Base-by-base conservation (phyloP, 92 coral and sea anemone species). In the Porites evermanni region DNA sequence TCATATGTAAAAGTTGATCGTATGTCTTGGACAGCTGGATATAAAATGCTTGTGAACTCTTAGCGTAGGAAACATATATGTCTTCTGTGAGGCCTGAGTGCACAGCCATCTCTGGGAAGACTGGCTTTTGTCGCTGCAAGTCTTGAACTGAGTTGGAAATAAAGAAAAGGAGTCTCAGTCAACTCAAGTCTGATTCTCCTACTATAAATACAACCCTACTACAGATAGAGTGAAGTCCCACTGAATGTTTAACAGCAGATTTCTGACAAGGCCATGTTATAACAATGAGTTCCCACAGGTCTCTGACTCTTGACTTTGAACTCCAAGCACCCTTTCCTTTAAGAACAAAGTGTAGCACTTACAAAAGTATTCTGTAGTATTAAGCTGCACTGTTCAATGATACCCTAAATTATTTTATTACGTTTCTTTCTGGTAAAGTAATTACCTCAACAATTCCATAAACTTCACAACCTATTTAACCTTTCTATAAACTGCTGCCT, bases 11-110 rank as follows among this genome's bases (percentile, higher is more conserved):
- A 21, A 96, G 92, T 21, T 72, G 84, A 7, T 89, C 59, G 19
- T 93, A 91, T 18, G 92, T 84, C 5, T 63, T 88, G 2, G 98
- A 90, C 23, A 96, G 86, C 38, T 96, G 98, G 74, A 95, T 61
- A 65, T 78, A 93, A 74, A 96, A 87, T 53, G 88, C 88, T 67
- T 87, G 75, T 4, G 95, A 72, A 78, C 90, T 92, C 74, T 60
- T 80, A 53, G 86, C 88, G 79, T 85, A 86, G 64, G 83, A 88
- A 56, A 96, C 92, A 81, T 94, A 96, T 1, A 91, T 92, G 21
- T 85, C 84, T 61, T 94, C 91, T 64, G 77, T 77, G 17, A 79
- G 89, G 70, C 91, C 96, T 7, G 88, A 75, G 52, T 84, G 76
- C 32, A 94, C 16, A 53, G 81, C 81, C 21, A 83, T 68, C 56